Evolutionary conservation across 2,888 invertebrate species (phyloP).

Genomic region (Orchesella flavescens): DNA sequence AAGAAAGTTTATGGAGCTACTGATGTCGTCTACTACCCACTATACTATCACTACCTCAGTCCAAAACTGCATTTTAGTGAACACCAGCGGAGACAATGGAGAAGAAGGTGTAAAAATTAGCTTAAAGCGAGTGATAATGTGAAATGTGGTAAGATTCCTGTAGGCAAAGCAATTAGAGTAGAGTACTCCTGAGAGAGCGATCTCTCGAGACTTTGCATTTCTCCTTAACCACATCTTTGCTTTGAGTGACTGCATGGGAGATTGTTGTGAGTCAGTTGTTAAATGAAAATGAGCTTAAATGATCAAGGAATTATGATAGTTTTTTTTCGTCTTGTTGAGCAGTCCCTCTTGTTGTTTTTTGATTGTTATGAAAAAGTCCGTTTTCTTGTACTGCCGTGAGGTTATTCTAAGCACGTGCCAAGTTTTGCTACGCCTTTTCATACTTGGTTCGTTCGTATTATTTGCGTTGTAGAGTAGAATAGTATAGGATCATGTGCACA

Average conservation of each 20-base stretch:
- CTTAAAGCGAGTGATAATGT: slow-evolving; percentile 57
- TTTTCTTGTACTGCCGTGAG: slow-evolving; percentile 55
- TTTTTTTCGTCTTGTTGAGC: slow-evolving; percentile 23
- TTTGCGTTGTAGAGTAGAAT: no score
- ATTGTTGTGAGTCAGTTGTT: not conserved
- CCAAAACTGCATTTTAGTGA: not conserved
- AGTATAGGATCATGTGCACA: not conserved
- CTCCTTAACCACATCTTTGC: slow-evolving; percentile 16
- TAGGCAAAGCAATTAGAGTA: slow-evolving; percentile 60
- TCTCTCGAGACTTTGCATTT: slow-evolving; percentile 19
- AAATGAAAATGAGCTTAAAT: slow-evolving; percentile 36
- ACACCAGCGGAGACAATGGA: slow-evolving; percentile 36
- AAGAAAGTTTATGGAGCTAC: no score
- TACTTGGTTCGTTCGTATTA: slow-evolving; percentile 33
- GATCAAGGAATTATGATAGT: slow-evolving; percentile 52
- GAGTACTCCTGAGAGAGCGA: no score
- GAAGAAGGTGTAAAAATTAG: slow-evolving; percentile 59
- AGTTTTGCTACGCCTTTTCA: slow-evolving; percentile 66
- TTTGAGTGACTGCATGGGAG: not conserved
- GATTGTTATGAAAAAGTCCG: slow-evolving; percentile 18
- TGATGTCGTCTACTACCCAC: no score
- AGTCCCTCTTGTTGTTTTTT: slow-evolving; percentile 35
- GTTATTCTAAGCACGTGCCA: slow-evolving; percentile 71
- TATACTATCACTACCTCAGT: no score
- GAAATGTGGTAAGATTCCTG: slow-evolving; percentile 49